phyloP scores from a whole-genome alignment of 2,888 invertebrate genomes.

The Trachelus stipa region DNA sequence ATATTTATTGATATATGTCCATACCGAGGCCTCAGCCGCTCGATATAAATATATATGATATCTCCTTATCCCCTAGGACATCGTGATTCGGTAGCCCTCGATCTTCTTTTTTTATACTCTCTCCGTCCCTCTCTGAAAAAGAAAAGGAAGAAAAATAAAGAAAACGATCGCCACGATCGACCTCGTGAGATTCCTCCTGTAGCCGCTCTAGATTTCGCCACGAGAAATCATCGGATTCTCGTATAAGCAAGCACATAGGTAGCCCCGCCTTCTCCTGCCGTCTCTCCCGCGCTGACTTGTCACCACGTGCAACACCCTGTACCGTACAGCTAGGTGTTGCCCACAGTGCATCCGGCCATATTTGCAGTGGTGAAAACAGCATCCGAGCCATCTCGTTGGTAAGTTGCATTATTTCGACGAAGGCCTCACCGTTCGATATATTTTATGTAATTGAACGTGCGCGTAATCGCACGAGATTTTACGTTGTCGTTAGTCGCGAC shows the following conservation, averaged over 20 bases:
- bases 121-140: slow-evolving; percentile 1
- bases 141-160: slow-evolving; percentile 7
- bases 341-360: neutral
- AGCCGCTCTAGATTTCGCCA: slow-evolving; percentile 25
- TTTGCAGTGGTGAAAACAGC: neutral
- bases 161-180: neutral
- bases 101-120: slow-evolving; percentile 3
- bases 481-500: neutral
- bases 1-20: slow-evolving; percentile 55
- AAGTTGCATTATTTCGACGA: neutral
- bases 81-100: slow-evolving; percentile 1
- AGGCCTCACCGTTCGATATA: neutral
- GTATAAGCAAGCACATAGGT: neutral
- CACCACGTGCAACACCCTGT: neutral
- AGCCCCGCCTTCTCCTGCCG: neutral
- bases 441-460: neutral
- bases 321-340: neutral
- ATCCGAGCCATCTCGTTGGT: no score
- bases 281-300: neutral
- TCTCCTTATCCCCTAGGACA: slow-evolving; percentile 7
- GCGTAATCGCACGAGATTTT: neutral
- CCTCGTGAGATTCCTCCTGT: slow-evolving; percentile 6
- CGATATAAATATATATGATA: neutral
- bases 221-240: slow-evolving; percentile 6
- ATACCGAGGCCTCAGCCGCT: slow-evolving; percentile 44